Conservation (phyloP, 2,113 vertebrate species). For the Hucho hucho region DNA sequence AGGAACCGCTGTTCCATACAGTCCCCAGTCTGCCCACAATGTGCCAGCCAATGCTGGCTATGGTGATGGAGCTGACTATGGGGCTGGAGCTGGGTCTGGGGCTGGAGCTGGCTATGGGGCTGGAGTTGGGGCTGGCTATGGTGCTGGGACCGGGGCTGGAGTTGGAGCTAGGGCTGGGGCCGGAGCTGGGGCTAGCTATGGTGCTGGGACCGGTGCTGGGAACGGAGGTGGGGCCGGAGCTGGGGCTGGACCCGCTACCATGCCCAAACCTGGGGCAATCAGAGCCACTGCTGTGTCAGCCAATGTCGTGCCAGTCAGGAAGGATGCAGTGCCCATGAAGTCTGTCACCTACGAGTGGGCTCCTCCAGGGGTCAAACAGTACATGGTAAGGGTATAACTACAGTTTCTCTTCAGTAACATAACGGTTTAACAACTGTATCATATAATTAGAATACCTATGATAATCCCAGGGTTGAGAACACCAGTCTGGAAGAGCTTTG, state of each 20-base stretch:
- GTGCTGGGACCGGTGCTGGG: too few species aligned
- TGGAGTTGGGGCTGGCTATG: neutral
- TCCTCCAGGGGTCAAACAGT: conserved; percentile 90
- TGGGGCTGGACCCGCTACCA: neutral
- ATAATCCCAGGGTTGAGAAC: too few species aligned
- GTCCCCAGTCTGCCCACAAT: neutral
- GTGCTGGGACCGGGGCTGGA: too few species aligned
- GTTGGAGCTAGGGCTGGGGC: too few species aligned
- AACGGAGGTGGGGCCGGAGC: neutral
- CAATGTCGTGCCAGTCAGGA: conserved; percentile 52
- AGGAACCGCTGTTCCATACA: conserved; percentile 31
- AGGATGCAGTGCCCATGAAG: conserved; percentile 78
- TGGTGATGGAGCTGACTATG: too few species aligned
- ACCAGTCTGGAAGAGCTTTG: too few species aligned
- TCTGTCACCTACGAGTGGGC: conserved; percentile 95
- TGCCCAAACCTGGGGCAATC: neutral
- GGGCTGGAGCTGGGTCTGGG: too few species aligned
- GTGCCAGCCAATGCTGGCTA: neutral
- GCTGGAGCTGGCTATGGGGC: too few species aligned
- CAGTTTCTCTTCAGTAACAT: too few species aligned
- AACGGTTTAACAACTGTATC: too few species aligned
- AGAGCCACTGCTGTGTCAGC: conserved; percentile 14
- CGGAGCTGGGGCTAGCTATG: too few species aligned
- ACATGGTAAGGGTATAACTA: conserved; percentile 76
- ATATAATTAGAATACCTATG: too few species aligned